phyloP scores from a whole-genome alignment of 2,888 invertebrate genomes.

The Crepidodera aurea region DNA sequence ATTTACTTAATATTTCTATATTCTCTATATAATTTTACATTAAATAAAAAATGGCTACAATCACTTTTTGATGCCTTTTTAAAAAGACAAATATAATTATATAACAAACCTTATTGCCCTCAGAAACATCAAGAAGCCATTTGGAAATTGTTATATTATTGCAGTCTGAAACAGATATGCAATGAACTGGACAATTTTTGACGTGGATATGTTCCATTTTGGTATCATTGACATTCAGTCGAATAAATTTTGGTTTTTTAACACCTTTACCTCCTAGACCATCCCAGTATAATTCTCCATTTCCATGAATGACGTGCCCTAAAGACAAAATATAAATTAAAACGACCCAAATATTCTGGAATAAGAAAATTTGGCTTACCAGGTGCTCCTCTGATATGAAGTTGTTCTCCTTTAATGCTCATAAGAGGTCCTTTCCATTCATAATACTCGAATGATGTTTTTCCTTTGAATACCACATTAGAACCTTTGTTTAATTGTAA shows the following conservation, averaged over 20 bases:
- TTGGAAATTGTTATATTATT: background rate
- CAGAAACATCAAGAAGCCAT: constrained; percentile 14
- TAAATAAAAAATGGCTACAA: too few relatives aligned
- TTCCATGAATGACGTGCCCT: constrained; percentile 5
- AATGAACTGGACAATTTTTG: constrained; percentile 22
- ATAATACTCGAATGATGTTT: constrained; percentile 11
- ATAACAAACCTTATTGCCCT: constrained; percentile 20
- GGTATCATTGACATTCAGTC: background rate
- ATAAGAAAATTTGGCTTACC: constrained; percentile 13
- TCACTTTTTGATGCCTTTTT: too few relatives aligned
- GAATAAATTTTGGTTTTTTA: constrained; percentile 13
- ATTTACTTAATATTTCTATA: too few relatives aligned
- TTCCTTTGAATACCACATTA: constrained; percentile 13
- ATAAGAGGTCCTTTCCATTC: constrained; percentile 24
- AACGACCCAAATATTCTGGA: too few relatives aligned
- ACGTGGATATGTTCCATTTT: constrained; percentile 1
- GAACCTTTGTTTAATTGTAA: constrained; percentile 7
- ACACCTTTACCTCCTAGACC: constrained; percentile 13
- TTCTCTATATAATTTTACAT: too few relatives aligned
- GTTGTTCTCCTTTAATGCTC: background rate
- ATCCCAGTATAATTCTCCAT: constrained; percentile 20
- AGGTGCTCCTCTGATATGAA: constrained; percentile 1
- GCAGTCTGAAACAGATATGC: background rate
- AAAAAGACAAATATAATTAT: too few relatives aligned
- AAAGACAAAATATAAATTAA: background rate